Evolutionary conservation across 2,797 vertebrate genomes (phyloP).

Genomic region (Acipenser oxyrinchus): DNA sequence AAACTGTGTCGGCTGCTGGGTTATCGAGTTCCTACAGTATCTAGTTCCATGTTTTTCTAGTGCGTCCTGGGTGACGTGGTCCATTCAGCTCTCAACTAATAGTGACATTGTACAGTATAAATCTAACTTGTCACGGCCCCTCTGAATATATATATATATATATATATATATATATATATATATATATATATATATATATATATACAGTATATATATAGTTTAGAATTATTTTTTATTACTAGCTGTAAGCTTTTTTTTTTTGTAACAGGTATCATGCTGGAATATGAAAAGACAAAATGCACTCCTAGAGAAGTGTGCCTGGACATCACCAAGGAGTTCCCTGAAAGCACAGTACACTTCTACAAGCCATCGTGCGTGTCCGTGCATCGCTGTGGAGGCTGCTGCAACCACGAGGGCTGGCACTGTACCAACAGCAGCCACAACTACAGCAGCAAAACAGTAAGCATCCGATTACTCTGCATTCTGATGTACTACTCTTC

Average conservation of each 20-base stretch:
- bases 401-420: conserved; percentile 53
- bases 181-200: too few relatives aligned
- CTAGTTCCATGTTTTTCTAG: too few relatives aligned
- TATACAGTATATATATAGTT: too few relatives aligned
- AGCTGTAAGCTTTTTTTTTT: not conserved
- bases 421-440: conserved; percentile 52
- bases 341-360: conserved; percentile 53
- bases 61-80: too few relatives aligned
- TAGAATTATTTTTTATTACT: too few relatives aligned
- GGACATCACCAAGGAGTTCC: conserved; percentile 59
- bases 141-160: too few relatives aligned
- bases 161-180: too few relatives aligned
- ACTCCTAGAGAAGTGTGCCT: conserved; percentile 59
- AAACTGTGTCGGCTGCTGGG: too few relatives aligned
- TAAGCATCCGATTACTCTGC: not conserved
- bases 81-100: too few relatives aligned
- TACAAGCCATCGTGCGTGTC: conserved; percentile 59
- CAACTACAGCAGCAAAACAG: conserved; percentile 12
- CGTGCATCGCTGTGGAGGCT: conserved; percentile 61
- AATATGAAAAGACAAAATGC: conserved; percentile 52
- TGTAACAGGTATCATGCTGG: conserved; percentile 51
- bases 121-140: too few relatives aligned
- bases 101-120: too few relatives aligned
- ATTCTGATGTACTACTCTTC: not conserved
- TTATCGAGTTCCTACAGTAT: too few relatives aligned